phyloP scores from a whole-genome alignment of 2,113 vertebrate species.

The Phylloscopus trochiloides region DNA sequence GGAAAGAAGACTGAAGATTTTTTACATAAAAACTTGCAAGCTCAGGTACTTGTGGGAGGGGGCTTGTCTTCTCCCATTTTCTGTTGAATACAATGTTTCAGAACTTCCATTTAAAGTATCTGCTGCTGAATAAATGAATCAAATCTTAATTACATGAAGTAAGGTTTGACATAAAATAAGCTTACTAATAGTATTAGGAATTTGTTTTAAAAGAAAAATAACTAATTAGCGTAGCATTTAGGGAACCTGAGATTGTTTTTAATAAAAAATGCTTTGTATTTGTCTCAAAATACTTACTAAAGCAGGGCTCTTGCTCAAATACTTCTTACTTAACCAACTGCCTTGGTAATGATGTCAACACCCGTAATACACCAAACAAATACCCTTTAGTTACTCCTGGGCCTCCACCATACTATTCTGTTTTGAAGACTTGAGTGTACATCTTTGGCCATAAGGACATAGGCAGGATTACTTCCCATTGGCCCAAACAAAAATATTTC shows the following conservation, averaged over 20 bases:
- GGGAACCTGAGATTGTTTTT: neutral
- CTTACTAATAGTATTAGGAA: neutral
- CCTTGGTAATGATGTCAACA: neutral
- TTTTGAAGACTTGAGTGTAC: neutral
- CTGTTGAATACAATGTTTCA: neutral
- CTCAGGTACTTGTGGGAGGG: neutral
- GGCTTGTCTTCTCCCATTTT: neutral
- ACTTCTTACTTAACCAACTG: neutral
- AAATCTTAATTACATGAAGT: neutral
- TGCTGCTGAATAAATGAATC: neutral
- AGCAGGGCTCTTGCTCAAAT: neutral
- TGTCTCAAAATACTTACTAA: neutral
- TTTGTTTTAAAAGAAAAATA: neutral
- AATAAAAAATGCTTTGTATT: neutral
- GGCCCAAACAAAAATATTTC: neutral
- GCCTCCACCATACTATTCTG: neutral
- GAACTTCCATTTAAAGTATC: neutral
- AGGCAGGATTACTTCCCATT: neutral
- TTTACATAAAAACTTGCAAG: neutral
- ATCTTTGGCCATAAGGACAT: neutral
- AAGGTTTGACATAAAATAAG: neutral
- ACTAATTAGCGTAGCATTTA: neutral
- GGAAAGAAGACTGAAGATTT: neutral
- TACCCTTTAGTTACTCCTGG: neutral
- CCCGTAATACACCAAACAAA: neutral